phyloP scores from a whole-genome alignment of 2,113 vertebrate genomes.

The Choloepus hoffmanni region DNA sequence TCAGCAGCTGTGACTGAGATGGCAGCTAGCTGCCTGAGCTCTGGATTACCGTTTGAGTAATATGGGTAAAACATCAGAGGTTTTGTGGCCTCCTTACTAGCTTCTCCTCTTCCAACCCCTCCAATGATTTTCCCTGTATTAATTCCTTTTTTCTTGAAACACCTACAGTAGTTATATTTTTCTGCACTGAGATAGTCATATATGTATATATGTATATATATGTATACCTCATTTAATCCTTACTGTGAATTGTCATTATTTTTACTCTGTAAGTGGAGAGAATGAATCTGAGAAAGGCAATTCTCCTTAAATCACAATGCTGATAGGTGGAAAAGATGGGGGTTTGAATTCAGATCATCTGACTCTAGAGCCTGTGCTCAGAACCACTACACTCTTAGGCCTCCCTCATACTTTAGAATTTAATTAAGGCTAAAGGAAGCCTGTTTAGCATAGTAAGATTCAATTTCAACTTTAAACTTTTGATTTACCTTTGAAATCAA shows the following conservation, averaged over 20 bases:
- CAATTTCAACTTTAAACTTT: slow-evolving; percentile 26
- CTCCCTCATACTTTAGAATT: background rate
- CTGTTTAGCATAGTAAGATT: too few relatives aligned
- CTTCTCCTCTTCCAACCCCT: background rate
- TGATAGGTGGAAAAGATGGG: background rate
- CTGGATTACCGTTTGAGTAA: background rate
- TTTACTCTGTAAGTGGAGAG: background rate
- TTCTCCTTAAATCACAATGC: background rate
- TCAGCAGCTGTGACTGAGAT: background rate
- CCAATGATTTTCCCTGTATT: background rate
- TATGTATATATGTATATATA: too few relatives aligned
- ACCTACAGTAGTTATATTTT: background rate
- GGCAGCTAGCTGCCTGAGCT: too few relatives aligned
- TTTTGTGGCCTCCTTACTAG: background rate
- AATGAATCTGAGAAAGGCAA: background rate
- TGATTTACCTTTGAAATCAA: slow-evolving; percentile 55
- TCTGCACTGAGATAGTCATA: background rate
- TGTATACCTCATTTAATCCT: background rate
- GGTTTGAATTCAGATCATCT: background rate
- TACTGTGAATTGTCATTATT: background rate
- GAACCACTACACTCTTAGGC: background rate
- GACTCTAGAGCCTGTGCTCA: background rate
- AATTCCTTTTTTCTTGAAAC: background rate
- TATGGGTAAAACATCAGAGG: background rate
- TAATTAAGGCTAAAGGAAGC: background rate